phyloP scores from a whole-genome alignment of 1,140 invertebrate species.

The Chionoecetes opilio region DNA sequence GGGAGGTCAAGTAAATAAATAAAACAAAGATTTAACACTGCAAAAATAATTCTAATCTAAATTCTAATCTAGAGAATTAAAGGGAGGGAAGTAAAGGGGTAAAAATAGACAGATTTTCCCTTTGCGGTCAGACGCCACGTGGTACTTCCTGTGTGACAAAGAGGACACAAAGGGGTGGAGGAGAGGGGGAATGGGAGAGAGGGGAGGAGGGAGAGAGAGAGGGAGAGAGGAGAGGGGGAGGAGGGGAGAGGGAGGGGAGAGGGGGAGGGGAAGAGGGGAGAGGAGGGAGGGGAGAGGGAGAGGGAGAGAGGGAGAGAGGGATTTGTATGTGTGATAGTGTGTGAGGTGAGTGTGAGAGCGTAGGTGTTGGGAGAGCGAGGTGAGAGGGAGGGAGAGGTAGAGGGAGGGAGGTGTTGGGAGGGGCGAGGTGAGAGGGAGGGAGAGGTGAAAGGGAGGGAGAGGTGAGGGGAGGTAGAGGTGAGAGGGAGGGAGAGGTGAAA shows the following conservation, averaged over 20 bases:
- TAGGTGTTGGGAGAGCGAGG: neutral
- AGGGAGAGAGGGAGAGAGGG: neutral
- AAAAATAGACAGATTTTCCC: neutral
- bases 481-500: neutral
- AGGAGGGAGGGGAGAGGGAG: neutral
- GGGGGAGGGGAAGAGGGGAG: neutral
- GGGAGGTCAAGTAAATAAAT: too few species aligned
- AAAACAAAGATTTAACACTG: too few species aligned
- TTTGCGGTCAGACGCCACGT: neutral
- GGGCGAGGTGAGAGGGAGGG: neutral
- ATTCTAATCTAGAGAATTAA: too few species aligned
- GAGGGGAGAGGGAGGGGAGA: neutral
- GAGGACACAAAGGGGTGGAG: too few species aligned
- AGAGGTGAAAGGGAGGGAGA: neutral
- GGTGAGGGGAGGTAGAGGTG: neutral
- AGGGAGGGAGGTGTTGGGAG: neutral
- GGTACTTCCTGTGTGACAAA: neutral
- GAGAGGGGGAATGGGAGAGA: too few species aligned
- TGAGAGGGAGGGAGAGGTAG: neutral
- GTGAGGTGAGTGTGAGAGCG: neutral
- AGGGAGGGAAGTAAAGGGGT: too few species aligned
- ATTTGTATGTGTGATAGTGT: neutral
- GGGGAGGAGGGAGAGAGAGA: too few species aligned
- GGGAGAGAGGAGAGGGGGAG: too few species aligned
- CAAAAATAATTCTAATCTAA: too few species aligned